These are phyloP conservation scores for Eurosta solidaginis DNA, from an alignment of 1,140 invertebrate genomes.

Conservation along the genomic window DNA sequence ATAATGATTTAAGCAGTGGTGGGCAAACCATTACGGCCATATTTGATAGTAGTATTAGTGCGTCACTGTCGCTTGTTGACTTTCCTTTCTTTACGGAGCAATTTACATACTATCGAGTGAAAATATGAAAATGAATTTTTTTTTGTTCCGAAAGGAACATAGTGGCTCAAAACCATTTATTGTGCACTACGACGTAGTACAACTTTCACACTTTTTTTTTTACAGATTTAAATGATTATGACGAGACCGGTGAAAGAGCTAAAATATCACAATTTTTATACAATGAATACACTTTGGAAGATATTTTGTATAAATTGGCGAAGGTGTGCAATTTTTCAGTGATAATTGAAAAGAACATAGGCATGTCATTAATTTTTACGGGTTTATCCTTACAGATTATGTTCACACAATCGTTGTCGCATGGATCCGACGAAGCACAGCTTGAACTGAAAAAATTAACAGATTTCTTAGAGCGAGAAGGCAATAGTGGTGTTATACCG, in stretches of 20 bases:
- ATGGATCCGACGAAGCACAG: constrained; percentile 68
- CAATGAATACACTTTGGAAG: constrained; percentile 74
- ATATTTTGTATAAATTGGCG: constrained; percentile 76
- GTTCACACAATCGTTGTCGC: constrained; percentile 71
- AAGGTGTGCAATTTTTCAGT: constrained; percentile 59
- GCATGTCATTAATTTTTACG: not conserved
- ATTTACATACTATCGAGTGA: too few relatives aligned
- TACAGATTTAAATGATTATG: constrained; percentile 57
- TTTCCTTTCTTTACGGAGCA: too few relatives aligned
- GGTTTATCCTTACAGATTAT: constrained; percentile 62
- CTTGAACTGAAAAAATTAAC: constrained; percentile 71
- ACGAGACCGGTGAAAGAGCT: constrained; percentile 60
- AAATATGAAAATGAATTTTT: too few relatives aligned
- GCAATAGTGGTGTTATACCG: constrained; percentile 71
- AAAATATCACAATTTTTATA: constrained; percentile 70
- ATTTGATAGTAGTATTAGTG: too few relatives aligned
- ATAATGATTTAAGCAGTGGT: too few relatives aligned
- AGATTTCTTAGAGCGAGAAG: constrained; percentile 71
- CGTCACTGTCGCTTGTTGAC: too few relatives aligned
- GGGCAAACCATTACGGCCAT: too few relatives aligned
- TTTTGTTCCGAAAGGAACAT: too few relatives aligned
- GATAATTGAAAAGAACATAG: not conserved
- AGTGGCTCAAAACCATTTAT: too few relatives aligned
- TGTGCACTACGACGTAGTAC: too few relatives aligned
- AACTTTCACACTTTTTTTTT: not conserved